These are phyloP conservation scores for Pogonus chalceus DNA, from an alignment of 1,140 invertebrate genomes.

Conservation along the genomic window DNA sequence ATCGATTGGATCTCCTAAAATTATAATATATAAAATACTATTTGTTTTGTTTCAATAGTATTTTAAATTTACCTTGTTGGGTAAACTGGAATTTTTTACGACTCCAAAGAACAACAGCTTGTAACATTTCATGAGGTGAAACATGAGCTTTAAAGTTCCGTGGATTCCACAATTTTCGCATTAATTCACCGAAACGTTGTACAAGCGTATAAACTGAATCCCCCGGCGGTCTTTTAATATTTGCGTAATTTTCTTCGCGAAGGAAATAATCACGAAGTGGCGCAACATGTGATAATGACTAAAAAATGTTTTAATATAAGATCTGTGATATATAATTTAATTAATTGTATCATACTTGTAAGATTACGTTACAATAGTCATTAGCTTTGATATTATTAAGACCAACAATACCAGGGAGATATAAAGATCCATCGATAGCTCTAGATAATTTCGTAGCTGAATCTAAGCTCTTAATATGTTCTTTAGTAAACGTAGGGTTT, in stretches of 20 bases:
- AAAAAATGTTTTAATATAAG: conserved; percentile 19
- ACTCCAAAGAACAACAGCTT: conserved; percentile 96
- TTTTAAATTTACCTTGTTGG: conserved; percentile 67
- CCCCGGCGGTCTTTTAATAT: conserved; percentile 83
- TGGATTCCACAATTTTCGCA: conserved; percentile 98
- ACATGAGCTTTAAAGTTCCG: conserved; percentile 99
- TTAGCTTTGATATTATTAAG: conserved; percentile 99
- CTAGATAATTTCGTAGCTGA: conserved; percentile 76
- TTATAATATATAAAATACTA: conserved; percentile 4
- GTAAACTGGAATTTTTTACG: conserved; percentile 98
- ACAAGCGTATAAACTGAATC: conserved; percentile 86
- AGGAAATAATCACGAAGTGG: conserved; percentile 93
- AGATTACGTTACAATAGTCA: conserved; percentile 98
- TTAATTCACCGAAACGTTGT: conserved; percentile 93
- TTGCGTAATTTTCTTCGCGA: conserved; percentile 82
- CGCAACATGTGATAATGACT: conserved; percentile 90
- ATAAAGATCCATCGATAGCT: conserved; percentile 94
- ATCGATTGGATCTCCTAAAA: conserved; percentile 86
- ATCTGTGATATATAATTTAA: neutral
- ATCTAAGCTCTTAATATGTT: conserved; percentile 75
- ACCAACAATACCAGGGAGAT: conserved; percentile 92
- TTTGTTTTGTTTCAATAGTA: conserved; percentile 13
- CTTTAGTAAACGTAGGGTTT: conserved; percentile 88
- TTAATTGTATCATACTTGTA: conserved; percentile 61
- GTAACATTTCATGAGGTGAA: conserved; percentile 99